Base-by-base conservation (phyloP, 2,113 vertebrate genomes). In the Pachycephala philippinensis region DNA sequence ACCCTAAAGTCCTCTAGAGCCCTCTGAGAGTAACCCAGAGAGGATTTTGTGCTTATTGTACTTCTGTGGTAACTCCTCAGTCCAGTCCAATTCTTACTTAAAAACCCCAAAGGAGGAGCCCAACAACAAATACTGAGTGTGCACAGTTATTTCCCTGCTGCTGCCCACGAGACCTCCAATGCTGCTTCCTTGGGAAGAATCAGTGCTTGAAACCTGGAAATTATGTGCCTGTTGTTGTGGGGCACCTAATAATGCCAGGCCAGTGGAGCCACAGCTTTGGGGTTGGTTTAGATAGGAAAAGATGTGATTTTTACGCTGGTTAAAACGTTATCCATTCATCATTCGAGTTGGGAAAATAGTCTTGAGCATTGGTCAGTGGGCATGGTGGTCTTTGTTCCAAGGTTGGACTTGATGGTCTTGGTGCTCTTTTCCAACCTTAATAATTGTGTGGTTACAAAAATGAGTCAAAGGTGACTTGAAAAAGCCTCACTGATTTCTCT, bases 271-370 rank as follows among this genome's bases (percentile, higher is more conserved):
- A 35, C 18, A 30, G 84, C 60, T 89, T 50, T 42, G 16, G 19
- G 14, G 7, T 17, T 59, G 42, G n/a, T 39, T 59, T 47, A 18
- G 13, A 8, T 20, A 8, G 47, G 30, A 89, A 57, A 35, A 26
- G 3, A 11, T 1, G 5, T 0, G 2, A 5, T 35, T 93, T 91
- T 49, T 33, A 10, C 2, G 2, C 45, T 35, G 45, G 19, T 49
- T 68, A 50, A 37, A 44, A 6, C 27, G 57, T 80, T n/a, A 28
- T 7, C 5, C 35, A 17, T 37, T 37, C 31, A 39, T 28, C 4
- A 12, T 69, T 65, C 49, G 44, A 42, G 13, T 4, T 70, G 60
- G 39, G 72, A 81, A 40, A 57, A 13, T 4, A 53, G 28, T 39
- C 49, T 30, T 35, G 26, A 13, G 30, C 5, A 0, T 18, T 27